Evolutionary conservation across 2,888 invertebrate species (phyloP).

Genomic region (Flabesymbios commensalis): DNA sequence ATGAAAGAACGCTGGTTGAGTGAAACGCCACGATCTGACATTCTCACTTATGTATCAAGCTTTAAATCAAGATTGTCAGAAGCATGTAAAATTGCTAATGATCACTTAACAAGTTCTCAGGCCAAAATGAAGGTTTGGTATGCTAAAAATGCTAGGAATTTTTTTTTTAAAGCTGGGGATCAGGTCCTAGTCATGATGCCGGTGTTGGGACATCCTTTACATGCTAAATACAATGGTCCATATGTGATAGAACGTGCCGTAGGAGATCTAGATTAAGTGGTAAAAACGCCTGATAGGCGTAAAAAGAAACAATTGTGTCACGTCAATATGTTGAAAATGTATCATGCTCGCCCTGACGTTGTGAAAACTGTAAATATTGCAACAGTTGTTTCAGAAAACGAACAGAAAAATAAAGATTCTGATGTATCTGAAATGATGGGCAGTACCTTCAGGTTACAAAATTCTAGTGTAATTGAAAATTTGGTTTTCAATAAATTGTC

Average conservation of each 20-base stretch:
- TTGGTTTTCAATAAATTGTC: too few relatives aligned
- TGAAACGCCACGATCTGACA: neutral
- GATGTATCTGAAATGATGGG: too few relatives aligned
- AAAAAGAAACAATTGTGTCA: conserved; percentile 5
- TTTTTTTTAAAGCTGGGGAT: neutral
- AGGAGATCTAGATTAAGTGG: neutral
- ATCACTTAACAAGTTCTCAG: neutral
- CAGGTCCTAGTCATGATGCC: conserved; percentile 1
- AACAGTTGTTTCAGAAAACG: too few relatives aligned
- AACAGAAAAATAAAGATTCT: too few relatives aligned
- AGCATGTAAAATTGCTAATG: conserved; percentile 1
- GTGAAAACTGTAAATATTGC: too few relatives aligned
- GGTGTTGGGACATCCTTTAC: neutral
- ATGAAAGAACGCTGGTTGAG: too few relatives aligned
- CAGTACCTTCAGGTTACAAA: too few relatives aligned
- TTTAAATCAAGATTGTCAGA: neutral
- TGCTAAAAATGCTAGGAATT: neutral
- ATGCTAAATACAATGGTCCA: neutral
- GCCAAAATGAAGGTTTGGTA: neutral
- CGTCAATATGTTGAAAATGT: conserved; percentile 5
- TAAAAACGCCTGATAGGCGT: neutral
- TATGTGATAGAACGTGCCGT: neutral
- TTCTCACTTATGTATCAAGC: neutral
- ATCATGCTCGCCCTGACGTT: too few relatives aligned
- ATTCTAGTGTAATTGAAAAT: too few relatives aligned